A percentile compares a stretch with the other conserved stretches of the same genome.
Evolutionary conservation across 2,888 invertebrate species (phyloP).

Genomic region (Ecliptopera silaceata): DNA sequence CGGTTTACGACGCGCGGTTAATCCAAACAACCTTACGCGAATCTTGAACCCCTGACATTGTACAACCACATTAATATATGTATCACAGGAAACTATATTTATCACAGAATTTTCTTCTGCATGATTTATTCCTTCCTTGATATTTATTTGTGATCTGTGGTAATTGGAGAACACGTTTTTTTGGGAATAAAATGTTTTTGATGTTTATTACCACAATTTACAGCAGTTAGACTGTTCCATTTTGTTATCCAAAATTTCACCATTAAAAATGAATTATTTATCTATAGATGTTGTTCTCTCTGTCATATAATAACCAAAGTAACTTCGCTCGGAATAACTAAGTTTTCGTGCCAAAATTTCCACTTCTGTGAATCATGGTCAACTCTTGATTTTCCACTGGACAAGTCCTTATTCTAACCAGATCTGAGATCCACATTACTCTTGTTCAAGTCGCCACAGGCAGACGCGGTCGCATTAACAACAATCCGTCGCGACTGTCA

Average conservation of each 20-base stretch:
- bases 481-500: constrained; percentile 42
- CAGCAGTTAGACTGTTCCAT: too few relatives aligned
- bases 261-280: too few relatives aligned
- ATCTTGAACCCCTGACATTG: constrained; percentile 25
- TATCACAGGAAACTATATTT: neutral
- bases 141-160: constrained; percentile 3
- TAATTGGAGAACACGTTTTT: neutral
- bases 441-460: constrained; percentile 31
- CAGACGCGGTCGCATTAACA: constrained; percentile 33
- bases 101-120: neutral
- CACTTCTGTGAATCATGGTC: neutral
- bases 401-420: constrained; percentile 2
- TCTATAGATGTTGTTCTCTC: too few relatives aligned
- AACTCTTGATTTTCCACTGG: neutral
- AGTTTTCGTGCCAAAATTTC: neutral
- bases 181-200: neutral
- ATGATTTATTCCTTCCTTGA: constrained; percentile 16
- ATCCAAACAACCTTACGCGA: constrained; percentile 14
- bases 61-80: constrained; percentile 5
- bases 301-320: too few relatives aligned
- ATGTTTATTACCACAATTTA: neutral
- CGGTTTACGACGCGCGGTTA: constrained; percentile 19
- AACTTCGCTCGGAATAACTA: neutral
- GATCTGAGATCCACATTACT: constrained; percentile 10
- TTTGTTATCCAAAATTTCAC: too few relatives aligned